Percentiles rank a stretch among this genome's conserved stretches.
Evolutionary conservation across 37 sponge, comb jelly and placozoan genomes (phyloP).

Genomic region (Hexactinellida sp.): DNA sequence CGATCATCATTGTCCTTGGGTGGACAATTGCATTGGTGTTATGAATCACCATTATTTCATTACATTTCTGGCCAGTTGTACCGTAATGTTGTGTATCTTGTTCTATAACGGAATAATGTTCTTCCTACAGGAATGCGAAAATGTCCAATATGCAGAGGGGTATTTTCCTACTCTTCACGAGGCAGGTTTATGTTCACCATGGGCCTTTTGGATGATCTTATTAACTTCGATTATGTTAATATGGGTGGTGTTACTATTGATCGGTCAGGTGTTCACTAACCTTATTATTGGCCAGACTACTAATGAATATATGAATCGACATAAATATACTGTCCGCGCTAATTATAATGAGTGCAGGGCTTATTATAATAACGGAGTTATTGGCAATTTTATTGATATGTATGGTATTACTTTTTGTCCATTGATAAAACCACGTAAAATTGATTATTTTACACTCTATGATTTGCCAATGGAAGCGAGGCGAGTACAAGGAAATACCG

Average conservation of each 20-base stretch:
- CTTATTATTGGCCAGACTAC: not conserved
- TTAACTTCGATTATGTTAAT: not conserved
- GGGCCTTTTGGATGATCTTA: constrained; percentile 10
- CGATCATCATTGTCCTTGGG: constrained; percentile 96
- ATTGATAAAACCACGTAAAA: not conserved
- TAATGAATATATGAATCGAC: not conserved
- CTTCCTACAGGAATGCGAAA: not conserved
- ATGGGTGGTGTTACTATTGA: not conserved
- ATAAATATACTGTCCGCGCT: not conserved
- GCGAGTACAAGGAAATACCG: not conserved
- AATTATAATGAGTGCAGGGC: not conserved
- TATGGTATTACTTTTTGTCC: constrained; percentile 15
- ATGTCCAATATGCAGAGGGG: not conserved
- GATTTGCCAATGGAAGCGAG: not conserved
- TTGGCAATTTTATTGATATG: constrained; percentile 10
- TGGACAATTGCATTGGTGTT: constrained; percentile 75
- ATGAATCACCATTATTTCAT: constrained; percentile 1
- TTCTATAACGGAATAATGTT: not conserved
- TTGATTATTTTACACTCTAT: not conserved
- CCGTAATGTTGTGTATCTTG: not conserved
- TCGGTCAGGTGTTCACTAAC: not conserved
- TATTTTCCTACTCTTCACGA: not conserved
- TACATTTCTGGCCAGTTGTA: not conserved
- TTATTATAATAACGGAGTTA: not conserved
- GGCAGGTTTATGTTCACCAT: not conserved